phyloP scores from a whole-genome alignment of 2,888 invertebrate species.

The Lepidocyrtoides sp. region DNA sequence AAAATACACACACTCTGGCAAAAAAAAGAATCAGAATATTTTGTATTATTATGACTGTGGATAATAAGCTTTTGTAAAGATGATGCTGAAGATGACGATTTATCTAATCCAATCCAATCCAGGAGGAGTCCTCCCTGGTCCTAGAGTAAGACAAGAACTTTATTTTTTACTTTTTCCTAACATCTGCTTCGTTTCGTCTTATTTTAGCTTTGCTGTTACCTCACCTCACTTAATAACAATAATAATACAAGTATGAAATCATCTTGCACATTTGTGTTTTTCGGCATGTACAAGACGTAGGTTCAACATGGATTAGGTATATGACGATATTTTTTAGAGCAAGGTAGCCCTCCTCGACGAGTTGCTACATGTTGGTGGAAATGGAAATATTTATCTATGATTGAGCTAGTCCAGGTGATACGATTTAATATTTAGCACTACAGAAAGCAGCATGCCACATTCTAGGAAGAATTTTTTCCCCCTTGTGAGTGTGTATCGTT shows the following conservation, averaged over 20 bases:
- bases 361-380: not conserved
- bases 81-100: conserved; percentile 11
- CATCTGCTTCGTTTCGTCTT: conserved; percentile 65
- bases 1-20: conserved; percentile 19
- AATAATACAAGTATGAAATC: conserved; percentile 21
- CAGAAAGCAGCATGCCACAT: not conserved
- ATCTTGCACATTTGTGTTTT: conserved; percentile 14
- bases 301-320: too few relatives aligned
- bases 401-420: conserved; percentile 75
- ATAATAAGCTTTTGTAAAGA: conserved; percentile 51
- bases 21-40: conserved; percentile 19
- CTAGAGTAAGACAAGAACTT: conserved; percentile 1
- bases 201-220: not conserved
- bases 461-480: conserved; percentile 14
- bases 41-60: conserved; percentile 58
- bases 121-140: conserved; percentile 19
- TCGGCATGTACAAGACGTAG: not conserved
- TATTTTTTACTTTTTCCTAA: conserved; percentile 44
- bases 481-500: conserved; percentile 39
- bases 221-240: not conserved
- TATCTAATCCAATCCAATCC: conserved; percentile 52
- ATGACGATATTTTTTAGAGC: not conserved
- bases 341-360: not conserved
- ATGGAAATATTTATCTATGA: conserved; percentile 48
- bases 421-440: conserved; percentile 10